Base-by-base conservation (phyloP, 2,888 invertebrate genomes). In the Carcina quercana region DNA sequence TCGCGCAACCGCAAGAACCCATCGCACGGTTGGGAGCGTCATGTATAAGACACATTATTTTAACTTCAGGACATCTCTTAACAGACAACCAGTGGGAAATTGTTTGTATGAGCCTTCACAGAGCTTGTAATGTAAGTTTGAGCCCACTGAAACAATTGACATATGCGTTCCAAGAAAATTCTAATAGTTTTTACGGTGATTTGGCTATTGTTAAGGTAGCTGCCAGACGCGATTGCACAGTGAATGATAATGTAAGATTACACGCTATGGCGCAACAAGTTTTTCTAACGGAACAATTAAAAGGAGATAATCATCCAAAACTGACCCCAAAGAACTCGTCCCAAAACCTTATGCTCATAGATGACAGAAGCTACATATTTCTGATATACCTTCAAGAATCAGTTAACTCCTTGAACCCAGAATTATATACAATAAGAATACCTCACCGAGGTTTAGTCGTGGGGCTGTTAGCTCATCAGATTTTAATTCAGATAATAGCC, bases 181-280 rank as follows among this genome's bases (percentile, higher is more conserved):
- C 97, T 0, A 94, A 95, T 53, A 96, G 96, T 60, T 97, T 97
- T 72, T 96, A 96, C 65, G 97, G 97, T 0, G 97, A 97, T 68
- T 82, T 92, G 45, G 94, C 93, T 6, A 95, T 95, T 37, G 96
- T 97, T 0, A 96, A 96, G 85, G 96, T 97, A 5, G 97, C 97
- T 1, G 96, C 96, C 0, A 86, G 96, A 27, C 88, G 92, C 37
- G 96, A 97, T 64, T 94, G 94, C 56, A 91, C 93, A 1, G 85
- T 91, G 7, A 90, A 91, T 42, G 96, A 96, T 59, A 91, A 94
- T 54, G 91, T 94, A 20, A 86, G 96, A 45, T 86, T 97, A 24
- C 91, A 93, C 53, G 94, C 95, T 17, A 87, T 97, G 54, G 94
- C 96, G 1, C 94, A 95, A 53, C 97, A 97, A 88, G 95, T 95